Evolutionary conservation across 2,888 invertebrate species (phyloP), one percentile per base, ranked within the genome.

Genomic region (Anoplius nigerrimus): DNA sequence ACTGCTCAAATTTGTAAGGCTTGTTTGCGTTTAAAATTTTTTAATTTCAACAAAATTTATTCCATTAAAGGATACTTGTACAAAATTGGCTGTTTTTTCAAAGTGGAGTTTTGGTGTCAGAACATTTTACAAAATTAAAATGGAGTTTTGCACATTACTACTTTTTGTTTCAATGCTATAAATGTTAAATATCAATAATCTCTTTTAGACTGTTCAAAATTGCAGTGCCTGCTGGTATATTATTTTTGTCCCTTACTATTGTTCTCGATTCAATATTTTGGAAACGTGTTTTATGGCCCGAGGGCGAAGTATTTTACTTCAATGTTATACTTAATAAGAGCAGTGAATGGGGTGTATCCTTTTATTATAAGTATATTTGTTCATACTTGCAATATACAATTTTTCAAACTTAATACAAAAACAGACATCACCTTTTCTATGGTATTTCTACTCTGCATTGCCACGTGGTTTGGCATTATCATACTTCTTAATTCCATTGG

Each of bases 371-470:
- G 20, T 15, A 15, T 34, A 20, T 18, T 56, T 1, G 13, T 56
- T 21, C 11, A 13, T 20, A 1, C 8, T 16, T 13, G 8, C 15
- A 22, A 55, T 27, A 11, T 2, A 51, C 51, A 34, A 5, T 20
- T 51, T 16, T 70, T 51, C 58, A 18, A 71, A 85, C 87, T 90
- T 90, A 87, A 90, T 82, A 70, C 42, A 55, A 58, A 52, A 64
- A 74, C 89, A 97, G 96, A 96, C 96, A 53, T 95, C 94, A 4
- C 99, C 99, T 66, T 98, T 98, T 89, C 89, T 97, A 1, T 99
- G 99, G 99, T 99, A 99, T 89, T 98, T 98, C 88, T 98, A 98
- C 89, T 98, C 98, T 0, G 99, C 98, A 0, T 90, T 99, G 48
- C 99, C 99, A 0, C 92, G 99, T 63, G 96, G 97, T 0, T 91